Conservation (phyloP, 1,140 invertebrate species). For the Pteromalus puparum region DNA sequence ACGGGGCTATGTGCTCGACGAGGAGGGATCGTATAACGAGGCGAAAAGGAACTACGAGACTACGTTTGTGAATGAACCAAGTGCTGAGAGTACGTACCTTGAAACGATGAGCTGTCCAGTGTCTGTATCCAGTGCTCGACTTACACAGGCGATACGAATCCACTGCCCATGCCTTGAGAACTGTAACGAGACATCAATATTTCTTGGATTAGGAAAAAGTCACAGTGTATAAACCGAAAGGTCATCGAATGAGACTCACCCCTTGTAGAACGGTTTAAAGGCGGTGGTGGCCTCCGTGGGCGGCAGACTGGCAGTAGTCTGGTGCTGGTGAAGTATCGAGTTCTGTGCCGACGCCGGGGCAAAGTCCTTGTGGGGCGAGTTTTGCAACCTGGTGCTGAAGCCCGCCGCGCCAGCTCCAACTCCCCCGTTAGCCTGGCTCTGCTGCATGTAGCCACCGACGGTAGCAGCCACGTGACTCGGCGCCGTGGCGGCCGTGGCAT, state of each 20-base stretch:
- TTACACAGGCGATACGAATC: conserved; percentile 81
- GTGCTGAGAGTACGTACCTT: conserved; percentile 57
- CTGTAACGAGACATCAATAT: conserved; percentile 70
- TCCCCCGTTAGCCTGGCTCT: conserved; percentile 72
- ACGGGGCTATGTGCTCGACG: background rate
- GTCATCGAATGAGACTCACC: conserved; percentile 76
- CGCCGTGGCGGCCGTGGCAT: conserved; percentile 58
- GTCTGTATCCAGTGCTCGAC: conserved; percentile 33
- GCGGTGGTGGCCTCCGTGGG: conserved; percentile 79
- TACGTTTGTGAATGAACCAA: background rate
- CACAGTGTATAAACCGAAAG: background rate
- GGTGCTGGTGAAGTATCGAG: conserved; percentile 71
- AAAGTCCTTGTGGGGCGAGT: conserved; percentile 79
- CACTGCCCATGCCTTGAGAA: conserved; percentile 78
- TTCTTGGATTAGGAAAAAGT: background rate
- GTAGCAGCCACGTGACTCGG: conserved; percentile 72
- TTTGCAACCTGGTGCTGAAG: conserved; percentile 74
- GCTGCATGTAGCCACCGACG: conserved; percentile 66
- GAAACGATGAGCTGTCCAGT: conserved; percentile 49
- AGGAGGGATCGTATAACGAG: background rate
- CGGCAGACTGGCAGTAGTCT: conserved; percentile 71
- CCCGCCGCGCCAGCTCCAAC: conserved; percentile 74
- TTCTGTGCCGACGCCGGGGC: conserved; percentile 68
- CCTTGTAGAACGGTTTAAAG: conserved; percentile 93
- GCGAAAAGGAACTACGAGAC: background rate